Base-by-base conservation (phyloP, 2,113 vertebrate genomes). In the Rhegmatorhina hoffmannsi region DNA sequence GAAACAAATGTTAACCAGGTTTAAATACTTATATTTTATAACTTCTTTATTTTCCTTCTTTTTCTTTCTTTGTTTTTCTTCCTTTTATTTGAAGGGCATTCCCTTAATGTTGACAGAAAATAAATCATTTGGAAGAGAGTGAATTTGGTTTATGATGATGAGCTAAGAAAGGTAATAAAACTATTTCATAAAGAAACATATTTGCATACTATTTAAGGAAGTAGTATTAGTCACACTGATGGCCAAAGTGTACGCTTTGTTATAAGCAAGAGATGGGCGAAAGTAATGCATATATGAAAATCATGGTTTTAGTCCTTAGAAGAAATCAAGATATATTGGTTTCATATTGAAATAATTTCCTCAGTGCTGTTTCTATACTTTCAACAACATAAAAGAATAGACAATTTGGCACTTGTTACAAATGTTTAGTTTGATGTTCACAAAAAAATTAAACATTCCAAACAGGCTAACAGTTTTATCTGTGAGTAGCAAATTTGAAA, bases 1-100 rank as follows among this genome's bases (percentile, higher is more conserved):
- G 85, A 90, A 97, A 94, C 20, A 97, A 97, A 93, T 53, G 44
- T 93, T 95, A 91, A 80, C 46, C 52, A 74, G 67, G 84, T 87
- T 60, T 86, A 91, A 96, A 87, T 56, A 84, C 11, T 43, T 80
- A 16, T 33, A 81, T 93, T 91, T 82, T 47, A 68, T 53, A 80
- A 46, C 7, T 81, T 76, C 60, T 95, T 91, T 85, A 33, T 91
- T 52, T 14, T 50, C 49, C 24, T 25, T 50, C 14, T 14, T 59
- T 59, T 59, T 34, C 14, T 36, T 59, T 16, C 23, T 59, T 16
- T 59, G 14, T 59, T 36, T 26, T 52, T 52, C 8, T 82, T 78
- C 58, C 94, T 90, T 84, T n/a, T 90, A 88, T 93, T 95, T 96
- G 85, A 69, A 87, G 7, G 36, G 2, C 18, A 86, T 89, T 94